Evolutionary conservation across 2,888 invertebrate genomes (phyloP), one percentile per base, ranked within the genome.

Genomic region (Polietes domitor): DNA sequence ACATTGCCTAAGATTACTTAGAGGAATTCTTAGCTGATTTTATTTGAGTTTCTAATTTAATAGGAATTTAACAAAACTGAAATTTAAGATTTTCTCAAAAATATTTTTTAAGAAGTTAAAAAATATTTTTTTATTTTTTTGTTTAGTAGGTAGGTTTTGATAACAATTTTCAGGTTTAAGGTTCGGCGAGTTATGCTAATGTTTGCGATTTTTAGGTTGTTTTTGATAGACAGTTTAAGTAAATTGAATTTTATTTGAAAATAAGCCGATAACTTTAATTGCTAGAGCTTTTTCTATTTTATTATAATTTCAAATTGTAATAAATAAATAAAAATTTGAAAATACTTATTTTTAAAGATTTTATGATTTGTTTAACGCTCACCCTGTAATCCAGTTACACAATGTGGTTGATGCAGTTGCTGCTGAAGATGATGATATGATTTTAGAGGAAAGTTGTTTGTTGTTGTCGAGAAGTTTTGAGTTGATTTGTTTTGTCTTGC

Each of bases 301-400:
- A n/a, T n/a, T n/a, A n/a, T n/a, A n/a, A n/a, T n/a, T n/a, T n/a
- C n/a, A n/a, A n/a, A n/a, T 75, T 19, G 41, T 43, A 53, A 53
- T n/a, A n/a, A n/a, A 37, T 73, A 26, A 73, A 15, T 68, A 43
- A 21, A 37, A 41, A 19, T 37, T n/a, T n/a, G n/a, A n/a, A 71
- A 41, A 55, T 72, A 81, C 50, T 61, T 71, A 63, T 47, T 19
- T 0, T 63, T 71, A 50, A 41, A 41, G 28, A 50, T 70, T n/a
- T n/a, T n/a, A 78, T 85, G 85, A 85, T 85, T 83, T 85, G 85
- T 86, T 78, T 83, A 80, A 83, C 85, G 86, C 86, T 85, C 86
- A 86, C 85, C 86, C 86, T 86, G 86, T 85, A 80, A 80, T 86
- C 83, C 82, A 79, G 75, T 84, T 84, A 78, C 78, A 76, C 68